Base-by-base conservation (phyloP, 2,888 invertebrate genomes). In the Lacanobia oleracea region DNA sequence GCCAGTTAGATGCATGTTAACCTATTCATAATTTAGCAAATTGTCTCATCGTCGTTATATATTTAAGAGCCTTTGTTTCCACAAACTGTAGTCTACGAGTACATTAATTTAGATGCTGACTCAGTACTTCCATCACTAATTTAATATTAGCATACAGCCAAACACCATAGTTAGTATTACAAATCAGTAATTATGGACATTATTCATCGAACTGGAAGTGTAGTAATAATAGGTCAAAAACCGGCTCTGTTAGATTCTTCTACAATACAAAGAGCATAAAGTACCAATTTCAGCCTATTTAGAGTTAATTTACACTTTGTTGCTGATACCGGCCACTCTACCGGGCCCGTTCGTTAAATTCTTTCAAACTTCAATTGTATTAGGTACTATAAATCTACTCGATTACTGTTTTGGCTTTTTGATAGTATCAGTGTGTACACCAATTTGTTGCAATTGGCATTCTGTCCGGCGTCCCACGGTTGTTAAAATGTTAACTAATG, bases 211-310 rank as follows among this genome's bases (percentile, higher is more conserved):
- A 23, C 2, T 56, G 10, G 37, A 56, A 61, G 37, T 33, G 33
- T 37, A 43, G 7, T 50, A 16, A 72, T n/a, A 23, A 33, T 50
- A 33, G 45, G 65, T 59, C 18, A 56, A 61, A 48, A 60, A 48
- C 16, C n/a, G 2, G 21, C 21, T 57, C 7, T 57, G 18, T 77
- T 21, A 10, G 0, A 27, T 57, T 57, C 57, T 67, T 73, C 43
- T 14, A 23, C 57, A 45, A 12, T 65, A 57, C 10, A 16, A 50
- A 23, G 14, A 54, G 7, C 12, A 66, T 56, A 75, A 43, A 50
- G 23, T 76, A 53, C 37, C 45, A 68, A 74, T 69, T 70, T 27
- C n/a, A 56, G 16, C 54, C 40, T 9, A 56, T 56, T 72, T 64
- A 64, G 48, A 48, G 40, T 74, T 60, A 54, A 74, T 74, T 77